Evolutionary conservation across 2,797 vertebrate species (phyloP).

Genomic region (Hephaestus fuliginosus): DNA sequence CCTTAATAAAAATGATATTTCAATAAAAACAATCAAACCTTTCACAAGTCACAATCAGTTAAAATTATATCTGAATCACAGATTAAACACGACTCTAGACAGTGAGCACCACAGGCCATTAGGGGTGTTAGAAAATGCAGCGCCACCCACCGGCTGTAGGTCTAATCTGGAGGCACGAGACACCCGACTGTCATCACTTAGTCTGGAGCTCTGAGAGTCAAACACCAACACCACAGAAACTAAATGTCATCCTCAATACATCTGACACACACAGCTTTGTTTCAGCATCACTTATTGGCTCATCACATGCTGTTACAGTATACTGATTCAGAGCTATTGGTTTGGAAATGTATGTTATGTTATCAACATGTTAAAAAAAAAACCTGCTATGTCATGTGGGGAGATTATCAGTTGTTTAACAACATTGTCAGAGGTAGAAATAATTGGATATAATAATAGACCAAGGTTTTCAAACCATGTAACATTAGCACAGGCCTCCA

Average conservation of each 20-base stretch:
- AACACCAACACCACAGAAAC: conserved; percentile 10
- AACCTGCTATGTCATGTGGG: neutral
- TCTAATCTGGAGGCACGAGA: conserved; percentile 81
- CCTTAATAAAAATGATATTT: neutral
- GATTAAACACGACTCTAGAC: neutral
- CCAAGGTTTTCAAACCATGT: neutral
- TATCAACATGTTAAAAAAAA: neutral
- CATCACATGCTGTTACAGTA: neutral
- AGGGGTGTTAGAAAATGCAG: conserved; percentile 15
- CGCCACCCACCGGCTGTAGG: conserved; percentile 81
- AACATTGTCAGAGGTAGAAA: neutral
- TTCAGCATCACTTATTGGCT: neutral
- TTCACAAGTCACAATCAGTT: neutral
- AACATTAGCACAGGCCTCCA: neutral
- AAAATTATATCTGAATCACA: neutral
- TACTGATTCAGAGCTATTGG: neutral
- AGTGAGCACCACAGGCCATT: neutral
- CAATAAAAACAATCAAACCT: neutral
- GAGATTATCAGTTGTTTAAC: neutral
- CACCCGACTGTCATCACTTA: conserved; percentile 75
- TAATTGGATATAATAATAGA: neutral
- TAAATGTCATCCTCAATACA: neutral
- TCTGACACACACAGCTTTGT: neutral
- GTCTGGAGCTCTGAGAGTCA: conserved; percentile 82
- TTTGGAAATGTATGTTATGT: neutral